A percentile compares a stretch with the other conserved stretches of the same genome.
phyloP scores from a whole-genome alignment of 2,888 invertebrate species.

The Synanthedon formicaeformis region DNA sequence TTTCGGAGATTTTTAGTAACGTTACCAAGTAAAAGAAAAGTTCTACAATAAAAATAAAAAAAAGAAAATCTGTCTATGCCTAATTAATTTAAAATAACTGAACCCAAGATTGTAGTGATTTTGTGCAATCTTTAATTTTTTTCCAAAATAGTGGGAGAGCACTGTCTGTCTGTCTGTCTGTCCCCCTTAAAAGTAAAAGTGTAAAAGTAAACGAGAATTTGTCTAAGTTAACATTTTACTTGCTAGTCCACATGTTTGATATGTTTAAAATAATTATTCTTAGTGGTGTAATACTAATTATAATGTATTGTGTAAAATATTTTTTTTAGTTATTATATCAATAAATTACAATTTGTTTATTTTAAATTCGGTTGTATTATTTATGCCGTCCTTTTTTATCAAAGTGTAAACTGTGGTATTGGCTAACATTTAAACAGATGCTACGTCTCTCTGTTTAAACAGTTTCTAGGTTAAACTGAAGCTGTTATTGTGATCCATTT shows the following conservation, averaged over 20 bases:
- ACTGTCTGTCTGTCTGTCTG: no score
- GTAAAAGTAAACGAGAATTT: conserved; percentile 17
- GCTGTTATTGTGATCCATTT: no score
- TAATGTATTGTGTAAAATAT: conserved; percentile 69
- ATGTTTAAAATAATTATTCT: conserved; percentile 66
- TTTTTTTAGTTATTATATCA: conserved; percentile 67
- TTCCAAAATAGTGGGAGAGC: conserved; percentile 3
- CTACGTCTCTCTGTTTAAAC: no score
- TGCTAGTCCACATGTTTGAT: conserved; percentile 66
- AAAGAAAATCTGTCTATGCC: not conserved
- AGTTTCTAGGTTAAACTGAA: no score
- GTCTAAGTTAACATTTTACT: conserved; percentile 60
- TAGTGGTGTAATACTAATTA: conserved; percentile 69
- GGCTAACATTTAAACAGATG: no score
- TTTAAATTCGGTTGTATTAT: conserved; percentile 25
- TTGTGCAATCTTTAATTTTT: conserved; percentile 5
- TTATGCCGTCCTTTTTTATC: no score
- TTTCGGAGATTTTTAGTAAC: no score
- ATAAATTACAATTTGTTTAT: conserved; percentile 71
- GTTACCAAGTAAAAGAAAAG: no score
- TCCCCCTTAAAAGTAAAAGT: no score
- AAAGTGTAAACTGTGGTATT: no score
- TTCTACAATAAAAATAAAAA: no score
- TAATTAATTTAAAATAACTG: not conserved
- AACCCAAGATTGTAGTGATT: not conserved